Evolutionary conservation across 2,888 invertebrate species (phyloP), one percentile per base, ranked within the genome.

Genomic region (Trachelus troglodyta): DNA sequence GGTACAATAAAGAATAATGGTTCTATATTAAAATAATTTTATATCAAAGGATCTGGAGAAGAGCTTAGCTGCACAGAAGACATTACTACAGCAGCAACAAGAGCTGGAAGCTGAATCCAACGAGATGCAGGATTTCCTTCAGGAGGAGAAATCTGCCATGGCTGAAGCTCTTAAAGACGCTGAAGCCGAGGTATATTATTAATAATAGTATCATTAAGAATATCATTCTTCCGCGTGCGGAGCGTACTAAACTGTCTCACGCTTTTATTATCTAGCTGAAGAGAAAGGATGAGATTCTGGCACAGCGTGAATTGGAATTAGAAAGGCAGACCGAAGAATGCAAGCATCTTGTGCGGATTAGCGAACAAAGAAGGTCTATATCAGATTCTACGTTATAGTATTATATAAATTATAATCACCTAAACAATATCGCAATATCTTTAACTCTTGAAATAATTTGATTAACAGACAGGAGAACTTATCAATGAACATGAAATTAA

Each of bases 61-160:
- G 81, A 95, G 95, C 79, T 92, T 96, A 76, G 94, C 94, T 78
- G 92, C 94, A 0, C 95, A 96, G 83, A 95, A 95, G 77, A 91
- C 93, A 23, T 92, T 97, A 74, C 92, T 96, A 78, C 95, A 95
- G 82, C 95, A 97, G 83, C 95, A 97, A 83, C 94, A 95, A 80
- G 96, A 96, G 86, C 93, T 95, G 34, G 97, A 97, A 90, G 94
- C 94, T 33, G 97, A 97, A 90, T 95, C 96, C 37, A 93, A 94
- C 3, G 97, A 98, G 92, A 93, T 97, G 92, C 96, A 97, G 89
- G 97, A 97, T 88, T 98, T 98, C 90, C 93, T 97, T 81, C 96
- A 97, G 85, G 96, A 96, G 12, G 97, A 98, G 92, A 97, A 97
- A 86, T 94, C 94, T 9, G 95, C 96, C 12, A 93, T 97, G 84